These are phyloP conservation scores for Corynorhinus townsendii DNA, from an alignment of 2,113 vertebrate genomes.

Conservation along the genomic window DNA sequence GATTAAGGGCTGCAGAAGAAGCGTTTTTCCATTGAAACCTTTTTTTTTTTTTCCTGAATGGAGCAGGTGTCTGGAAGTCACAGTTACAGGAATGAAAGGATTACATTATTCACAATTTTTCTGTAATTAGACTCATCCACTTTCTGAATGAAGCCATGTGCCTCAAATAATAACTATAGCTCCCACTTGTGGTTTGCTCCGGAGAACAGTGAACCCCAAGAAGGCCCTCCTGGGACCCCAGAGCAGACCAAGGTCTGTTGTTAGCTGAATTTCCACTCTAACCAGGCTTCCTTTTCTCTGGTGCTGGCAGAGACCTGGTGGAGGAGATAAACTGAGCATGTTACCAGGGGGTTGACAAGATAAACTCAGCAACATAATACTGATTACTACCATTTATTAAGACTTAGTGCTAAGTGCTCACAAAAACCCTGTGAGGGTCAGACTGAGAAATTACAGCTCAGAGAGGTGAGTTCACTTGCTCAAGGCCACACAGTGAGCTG, in stretches of 20 bases:
- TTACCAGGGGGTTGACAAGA: neutral
- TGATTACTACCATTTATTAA: neutral
- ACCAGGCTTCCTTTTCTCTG: neutral
- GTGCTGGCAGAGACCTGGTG: neutral
- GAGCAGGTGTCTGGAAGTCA: constrained; percentile 71
- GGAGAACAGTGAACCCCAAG: neutral
- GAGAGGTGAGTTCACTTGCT: neutral
- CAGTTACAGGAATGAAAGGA: constrained; percentile 42
- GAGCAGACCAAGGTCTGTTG: neutral
- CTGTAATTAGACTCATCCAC: constrained; percentile 54
- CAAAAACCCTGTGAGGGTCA: neutral
- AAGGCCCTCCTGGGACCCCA: neutral
- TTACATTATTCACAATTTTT: constrained; percentile 29
- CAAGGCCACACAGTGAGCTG: neutral
- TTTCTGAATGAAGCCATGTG: constrained; percentile 51
- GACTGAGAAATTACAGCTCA: neutral
- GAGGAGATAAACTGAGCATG: neutral
- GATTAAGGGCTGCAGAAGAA: constrained; percentile 51
- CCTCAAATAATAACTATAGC: constrained; percentile 18
- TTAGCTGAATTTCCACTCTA: neutral
- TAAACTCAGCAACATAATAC: neutral
- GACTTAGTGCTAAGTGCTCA: neutral
- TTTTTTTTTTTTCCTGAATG: constrained; percentile 54
- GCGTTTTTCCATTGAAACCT: constrained; percentile 45
- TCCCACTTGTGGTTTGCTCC: neutral